phyloP scores from a whole-genome alignment of 1,140 invertebrate species.

The Pseudomyrmex dendroicus region DNA sequence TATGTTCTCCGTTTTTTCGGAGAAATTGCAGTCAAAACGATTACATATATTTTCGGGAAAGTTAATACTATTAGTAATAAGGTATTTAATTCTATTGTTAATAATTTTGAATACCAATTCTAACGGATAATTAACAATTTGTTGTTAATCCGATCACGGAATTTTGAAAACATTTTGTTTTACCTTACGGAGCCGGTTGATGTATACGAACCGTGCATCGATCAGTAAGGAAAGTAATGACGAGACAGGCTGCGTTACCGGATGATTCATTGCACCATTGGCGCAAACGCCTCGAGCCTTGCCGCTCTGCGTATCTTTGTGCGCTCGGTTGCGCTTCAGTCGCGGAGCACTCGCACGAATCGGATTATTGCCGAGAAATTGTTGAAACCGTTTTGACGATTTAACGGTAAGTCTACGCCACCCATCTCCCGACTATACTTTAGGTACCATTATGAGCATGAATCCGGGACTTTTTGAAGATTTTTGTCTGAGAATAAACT shows the following conservation, averaged over 20 bases:
- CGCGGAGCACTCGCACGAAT: constrained; percentile 41
- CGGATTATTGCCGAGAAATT: constrained; percentile 67
- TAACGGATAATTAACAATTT: no score
- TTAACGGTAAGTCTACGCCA: constrained; percentile 65
- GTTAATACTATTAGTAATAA: no score
- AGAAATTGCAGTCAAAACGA: no score
- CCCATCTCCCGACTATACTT: neutral
- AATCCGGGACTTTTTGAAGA: no score
- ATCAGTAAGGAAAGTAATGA: constrained; percentile 73
- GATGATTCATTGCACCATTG: constrained; percentile 70
- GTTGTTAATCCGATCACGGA: no score
- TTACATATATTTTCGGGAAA: no score
- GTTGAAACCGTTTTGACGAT: constrained; percentile 67
- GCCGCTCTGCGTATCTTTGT: constrained; percentile 7
- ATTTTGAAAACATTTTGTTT: constrained; percentile 52
- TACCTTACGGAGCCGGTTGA: constrained; percentile 62
- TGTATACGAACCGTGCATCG: constrained; percentile 49
- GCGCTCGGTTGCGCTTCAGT: neutral
- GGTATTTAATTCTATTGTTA: no score
- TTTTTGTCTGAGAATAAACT: no score
- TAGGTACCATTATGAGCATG: neutral
- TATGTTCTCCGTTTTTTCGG: no score
- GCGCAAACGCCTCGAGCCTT: constrained; percentile 52
- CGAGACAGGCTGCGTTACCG: constrained; percentile 73
- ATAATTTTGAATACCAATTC: no score